These are phyloP conservation scores for Sitta carolinensis DNA, from an alignment of 2,797 vertebrate species.

Conservation along the genomic window DNA sequence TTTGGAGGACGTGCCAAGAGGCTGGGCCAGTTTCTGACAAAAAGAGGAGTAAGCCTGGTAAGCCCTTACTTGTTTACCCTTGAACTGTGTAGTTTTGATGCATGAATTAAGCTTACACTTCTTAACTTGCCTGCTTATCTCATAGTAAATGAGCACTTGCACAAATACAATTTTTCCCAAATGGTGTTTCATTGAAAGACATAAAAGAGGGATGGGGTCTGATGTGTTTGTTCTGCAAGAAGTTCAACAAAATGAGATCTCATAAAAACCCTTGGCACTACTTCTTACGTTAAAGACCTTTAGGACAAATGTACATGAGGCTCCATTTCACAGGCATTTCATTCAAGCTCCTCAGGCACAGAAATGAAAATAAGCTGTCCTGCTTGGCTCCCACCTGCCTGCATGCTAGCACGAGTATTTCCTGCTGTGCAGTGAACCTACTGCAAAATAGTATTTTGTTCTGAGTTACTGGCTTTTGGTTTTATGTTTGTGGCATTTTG, in stretches of 20 bases:
- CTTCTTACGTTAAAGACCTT: neutral
- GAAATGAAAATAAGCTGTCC: neutral
- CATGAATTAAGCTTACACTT: neutral
- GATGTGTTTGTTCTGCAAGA: neutral
- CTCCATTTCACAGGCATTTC: neutral
- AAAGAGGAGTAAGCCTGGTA: slow-evolving; percentile 93
- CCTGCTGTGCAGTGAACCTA: neutral
- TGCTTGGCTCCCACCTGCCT: neutral
- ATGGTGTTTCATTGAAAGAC: neutral
- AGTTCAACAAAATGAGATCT: neutral
- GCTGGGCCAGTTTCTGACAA: slow-evolving; percentile 91
- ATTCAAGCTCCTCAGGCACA: neutral
- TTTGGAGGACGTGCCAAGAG: slow-evolving; percentile 97
- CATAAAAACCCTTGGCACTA: neutral
- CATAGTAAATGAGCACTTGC: neutral
- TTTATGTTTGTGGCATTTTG: neutral
- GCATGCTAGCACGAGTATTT: neutral
- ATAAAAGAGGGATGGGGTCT: neutral
- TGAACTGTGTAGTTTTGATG: neutral
- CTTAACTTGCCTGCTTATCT: neutral
- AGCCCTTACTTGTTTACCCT: slow-evolving; percentile 5
- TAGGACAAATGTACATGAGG: neutral
- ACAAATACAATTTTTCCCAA: neutral
- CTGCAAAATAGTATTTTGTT: neutral
- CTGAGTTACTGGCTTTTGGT: neutral